Base-by-base conservation (phyloP, 2,113 vertebrate species). In the Canis aureus region DNA sequence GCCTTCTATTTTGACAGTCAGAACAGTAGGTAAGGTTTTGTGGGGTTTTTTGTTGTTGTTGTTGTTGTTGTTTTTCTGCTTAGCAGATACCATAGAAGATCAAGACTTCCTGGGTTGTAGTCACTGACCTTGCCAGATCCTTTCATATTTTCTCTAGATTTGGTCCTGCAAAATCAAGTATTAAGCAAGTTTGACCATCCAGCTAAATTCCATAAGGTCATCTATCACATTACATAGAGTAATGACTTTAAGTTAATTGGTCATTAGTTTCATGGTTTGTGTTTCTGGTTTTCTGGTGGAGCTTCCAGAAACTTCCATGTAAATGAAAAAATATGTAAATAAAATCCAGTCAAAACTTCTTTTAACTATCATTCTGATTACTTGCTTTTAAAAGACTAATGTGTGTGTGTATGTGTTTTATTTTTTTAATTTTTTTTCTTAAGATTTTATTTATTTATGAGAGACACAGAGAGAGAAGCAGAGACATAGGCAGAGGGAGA, bases 61-160 rank as follows among this genome's bases (percentile, higher is more conserved):
- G 7, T 43, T 43, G 1, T 43, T 43, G 7, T 43, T 43, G 5
- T 43, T 73, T 62, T 66, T 38, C 57, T 90, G n/a, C 66, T 92
- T 57, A 83, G 73, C 79, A 94, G 23, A 74, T 74, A 55, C 11
- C 59, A 35, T 11, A 82, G 84, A 88, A 83, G 59, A 78, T 43
- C 27, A 90, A 81, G 76, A 23, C 11, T 78, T 97, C 51, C 51
- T 83, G 51, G 5, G 0, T 9, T 55, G 7, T 55, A 49, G 22
- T 91, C n/a, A 81, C 49, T 92, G 64, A 89, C 93, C 66, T 97
- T 97, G 95, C 76, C 93, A 95, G 74, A 91, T 95, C 32, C 69
- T 92, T 85, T 93, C 27, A 22, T 81, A 71, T 82, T 87, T 91
- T 93, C 60, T 89, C 71, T 59, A 66, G 25, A 81, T 85, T 95